Percentiles rank a stretch among this genome's conserved stretches.
Conservation (phyloP, 2,888 invertebrate genomes). For the Oasisia sp. region DNA sequence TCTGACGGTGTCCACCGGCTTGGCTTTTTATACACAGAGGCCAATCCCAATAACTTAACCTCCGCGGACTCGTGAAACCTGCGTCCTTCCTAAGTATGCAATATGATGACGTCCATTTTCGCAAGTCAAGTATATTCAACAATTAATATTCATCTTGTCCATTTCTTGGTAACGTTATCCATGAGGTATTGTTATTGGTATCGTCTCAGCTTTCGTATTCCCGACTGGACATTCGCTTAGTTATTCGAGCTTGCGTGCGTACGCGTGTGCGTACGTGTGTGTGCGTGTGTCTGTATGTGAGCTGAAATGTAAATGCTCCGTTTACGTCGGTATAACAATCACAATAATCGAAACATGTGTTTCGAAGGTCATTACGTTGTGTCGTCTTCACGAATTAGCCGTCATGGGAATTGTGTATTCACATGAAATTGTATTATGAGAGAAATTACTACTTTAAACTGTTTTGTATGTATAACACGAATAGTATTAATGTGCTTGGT, state of each 20-base stretch:
- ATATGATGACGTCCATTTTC: background rate
- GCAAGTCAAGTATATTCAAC: background rate
- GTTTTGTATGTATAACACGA: no score
- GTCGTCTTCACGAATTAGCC: no score
- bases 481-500: no score
- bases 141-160: background rate
- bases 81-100: background rate
- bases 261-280: background rate
- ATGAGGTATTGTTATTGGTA: background rate
- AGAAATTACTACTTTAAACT: no score
- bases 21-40: background rate
- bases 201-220: background rate
- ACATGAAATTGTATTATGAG: no score
- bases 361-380: no score
- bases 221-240: background rate
- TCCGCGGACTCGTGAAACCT: background rate
- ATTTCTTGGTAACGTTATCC: background rate
- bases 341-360: no score
- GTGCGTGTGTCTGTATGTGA: background rate
- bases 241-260: background rate
- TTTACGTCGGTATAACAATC: no score
- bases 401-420: no score
- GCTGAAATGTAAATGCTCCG: no score
- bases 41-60: background rate
- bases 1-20: background rate